Conservation (phyloP, 2,888 invertebrate genomes). For the Syritta pipiens region DNA sequence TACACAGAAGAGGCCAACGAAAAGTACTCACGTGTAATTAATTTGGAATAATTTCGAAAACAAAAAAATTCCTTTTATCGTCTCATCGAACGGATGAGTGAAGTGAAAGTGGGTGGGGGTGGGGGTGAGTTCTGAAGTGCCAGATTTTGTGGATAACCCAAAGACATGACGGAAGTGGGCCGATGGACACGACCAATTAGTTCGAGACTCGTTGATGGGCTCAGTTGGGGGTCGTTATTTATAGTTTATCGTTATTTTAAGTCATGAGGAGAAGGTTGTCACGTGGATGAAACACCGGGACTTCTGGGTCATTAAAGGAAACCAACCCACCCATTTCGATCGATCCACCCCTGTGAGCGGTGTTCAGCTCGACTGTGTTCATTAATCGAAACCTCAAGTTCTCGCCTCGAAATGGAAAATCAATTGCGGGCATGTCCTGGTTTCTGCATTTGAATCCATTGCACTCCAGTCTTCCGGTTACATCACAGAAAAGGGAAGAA, state of each 20-base stretch:
- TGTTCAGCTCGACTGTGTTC: no score
- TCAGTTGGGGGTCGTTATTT: constrained; percentile 46
- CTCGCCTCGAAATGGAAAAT: constrained; percentile 48
- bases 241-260: constrained; percentile 52
- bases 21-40: constrained; percentile 50
- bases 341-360: no score
- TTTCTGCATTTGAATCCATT: constrained; percentile 13
- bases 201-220: constrained; percentile 30
- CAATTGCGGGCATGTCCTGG: constrained; percentile 37
- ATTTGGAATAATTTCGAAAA: constrained; percentile 46
- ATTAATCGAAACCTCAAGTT: no score
- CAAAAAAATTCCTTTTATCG: constrained; percentile 29
- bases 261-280: no score
- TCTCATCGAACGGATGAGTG: constrained; percentile 35
- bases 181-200: constrained; percentile 47
- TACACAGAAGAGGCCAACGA: background rate
- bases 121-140: no score
- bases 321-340: no score
- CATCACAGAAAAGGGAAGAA: constrained; percentile 23
- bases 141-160: no score
- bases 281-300: no score
- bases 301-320: no score
- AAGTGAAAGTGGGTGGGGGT: no score
- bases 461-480: constrained; percentile 14
- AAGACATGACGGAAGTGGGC: no score